A percentile compares a stretch with the other conserved stretches of the same genome.
Evolutionary conservation across 1,140 invertebrate species (phyloP).

Genomic region (Littorina saxatilis): DNA sequence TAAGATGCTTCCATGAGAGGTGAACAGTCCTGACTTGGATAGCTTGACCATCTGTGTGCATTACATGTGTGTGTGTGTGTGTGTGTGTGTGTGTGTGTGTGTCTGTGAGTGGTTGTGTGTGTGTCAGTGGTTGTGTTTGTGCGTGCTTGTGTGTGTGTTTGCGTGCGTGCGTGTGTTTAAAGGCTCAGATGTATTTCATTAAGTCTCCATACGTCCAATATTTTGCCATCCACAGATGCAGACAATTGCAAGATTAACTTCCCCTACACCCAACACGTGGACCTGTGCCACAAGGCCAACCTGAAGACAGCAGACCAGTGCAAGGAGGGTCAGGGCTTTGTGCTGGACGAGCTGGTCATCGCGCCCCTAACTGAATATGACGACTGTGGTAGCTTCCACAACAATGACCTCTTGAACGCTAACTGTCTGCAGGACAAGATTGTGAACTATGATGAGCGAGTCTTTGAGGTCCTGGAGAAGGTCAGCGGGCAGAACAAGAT

Average conservation of each 20-base stretch:
- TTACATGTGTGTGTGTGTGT: not conserved
- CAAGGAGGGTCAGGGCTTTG: not conserved
- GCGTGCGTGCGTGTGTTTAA: too few species aligned
- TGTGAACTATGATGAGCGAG: not conserved
- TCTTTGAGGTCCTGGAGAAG: slow-evolving; percentile 5
- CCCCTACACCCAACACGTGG: not conserved
- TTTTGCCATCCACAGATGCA: not conserved
- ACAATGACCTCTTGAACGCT: not conserved
- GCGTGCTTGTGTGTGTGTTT: too few species aligned
- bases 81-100: slow-evolving; percentile 4
- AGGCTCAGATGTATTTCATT: too few species aligned
- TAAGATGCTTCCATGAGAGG: too few species aligned
- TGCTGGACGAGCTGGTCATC: not conserved
- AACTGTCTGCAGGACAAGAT: not conserved
- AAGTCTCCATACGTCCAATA: too few species aligned
- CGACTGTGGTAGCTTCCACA: not conserved
- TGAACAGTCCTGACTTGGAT: too few species aligned
- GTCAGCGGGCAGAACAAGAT: not conserved
- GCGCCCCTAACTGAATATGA: not conserved
- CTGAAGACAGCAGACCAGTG: not conserved
- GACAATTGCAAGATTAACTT: not conserved
- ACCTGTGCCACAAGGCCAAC: not conserved
- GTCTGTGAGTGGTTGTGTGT: not conserved
- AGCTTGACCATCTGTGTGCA: too few species aligned
- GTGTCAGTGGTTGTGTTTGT: not conserved